Evolutionary conservation across 2,797 vertebrate species (phyloP).

Genomic region (Platyrinchus mystaceus): DNA sequence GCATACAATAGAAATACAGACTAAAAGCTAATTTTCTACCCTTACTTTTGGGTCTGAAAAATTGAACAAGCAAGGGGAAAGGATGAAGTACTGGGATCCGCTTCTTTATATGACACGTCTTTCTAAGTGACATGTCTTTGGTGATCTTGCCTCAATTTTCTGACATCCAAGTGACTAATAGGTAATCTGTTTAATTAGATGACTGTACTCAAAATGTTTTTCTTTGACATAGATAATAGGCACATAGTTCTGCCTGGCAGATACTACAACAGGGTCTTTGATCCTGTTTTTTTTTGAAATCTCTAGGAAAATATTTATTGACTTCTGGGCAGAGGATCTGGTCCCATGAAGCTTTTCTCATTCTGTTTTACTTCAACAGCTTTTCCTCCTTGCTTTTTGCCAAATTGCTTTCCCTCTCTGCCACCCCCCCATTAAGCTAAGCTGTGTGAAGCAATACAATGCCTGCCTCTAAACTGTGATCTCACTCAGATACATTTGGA

Average conservation of each 20-base stretch:
- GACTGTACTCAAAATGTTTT: constrained; percentile 13
- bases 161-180: background rate
- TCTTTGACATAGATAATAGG: background rate
- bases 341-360: background rate
- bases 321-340: background rate
- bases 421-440: background rate
- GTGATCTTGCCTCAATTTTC: background rate
- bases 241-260: background rate
- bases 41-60: background rate
- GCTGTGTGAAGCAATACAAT: background rate
- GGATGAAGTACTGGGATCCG: background rate
- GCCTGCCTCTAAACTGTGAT: background rate
- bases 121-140: background rate
- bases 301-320: background rate
- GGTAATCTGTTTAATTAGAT: constrained; percentile 18
- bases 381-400: background rate
- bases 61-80: background rate
- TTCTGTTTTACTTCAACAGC: background rate
- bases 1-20: background rate
- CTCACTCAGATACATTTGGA: background rate
- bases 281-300: background rate
- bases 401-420: background rate
- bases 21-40: background rate
- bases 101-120: background rate
- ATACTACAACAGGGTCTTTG: background rate